Percentiles rank a stretch among this genome's conserved stretches.
phyloP scores from a whole-genome alignment of 2,888 invertebrate species.

The Clunio marinus region DNA sequence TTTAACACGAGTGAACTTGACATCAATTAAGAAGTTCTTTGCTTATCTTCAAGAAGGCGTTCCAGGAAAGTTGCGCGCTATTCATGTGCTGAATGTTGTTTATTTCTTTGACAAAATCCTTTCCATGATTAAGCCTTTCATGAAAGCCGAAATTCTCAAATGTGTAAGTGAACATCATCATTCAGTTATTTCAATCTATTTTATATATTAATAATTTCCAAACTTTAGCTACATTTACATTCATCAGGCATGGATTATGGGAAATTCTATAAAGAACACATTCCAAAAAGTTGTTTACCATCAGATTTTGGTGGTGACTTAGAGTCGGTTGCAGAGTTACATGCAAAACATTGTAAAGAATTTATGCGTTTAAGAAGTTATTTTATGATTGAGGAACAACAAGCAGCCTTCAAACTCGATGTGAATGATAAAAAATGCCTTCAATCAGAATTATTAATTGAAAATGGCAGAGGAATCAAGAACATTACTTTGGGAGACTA shows the following conservation, averaged over 20 bases:
- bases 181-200: too few relatives aligned
- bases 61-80: neutral
- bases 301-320: slow-evolving; percentile 61
- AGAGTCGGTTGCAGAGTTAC: slow-evolving; percentile 39
- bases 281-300: slow-evolving; percentile 58
- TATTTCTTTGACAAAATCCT: neutral
- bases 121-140: neutral
- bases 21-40: slow-evolving; percentile 53
- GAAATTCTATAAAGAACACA: slow-evolving; percentile 55
- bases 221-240: slow-evolving; percentile 58
- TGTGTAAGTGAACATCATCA: too few relatives aligned
- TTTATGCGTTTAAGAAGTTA: slow-evolving; percentile 39
- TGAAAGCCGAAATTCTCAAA: neutral
- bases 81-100: neutral
- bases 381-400: slow-evolving; percentile 40
- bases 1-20: slow-evolving; percentile 57
- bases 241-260: slow-evolving; percentile 56
- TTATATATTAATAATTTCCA: too few relatives aligned
- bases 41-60: neutral
- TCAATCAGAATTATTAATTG: neutral
- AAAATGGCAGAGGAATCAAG: slow-evolving; percentile 14
- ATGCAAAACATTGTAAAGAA: slow-evolving; percentile 40
- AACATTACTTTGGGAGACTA: too few relatives aligned
- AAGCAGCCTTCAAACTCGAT: neutral
- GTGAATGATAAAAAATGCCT: neutral